Evolutionary conservation across 2,888 invertebrate genomes (phyloP).

Genomic region (Crocallis elinguaria): DNA sequence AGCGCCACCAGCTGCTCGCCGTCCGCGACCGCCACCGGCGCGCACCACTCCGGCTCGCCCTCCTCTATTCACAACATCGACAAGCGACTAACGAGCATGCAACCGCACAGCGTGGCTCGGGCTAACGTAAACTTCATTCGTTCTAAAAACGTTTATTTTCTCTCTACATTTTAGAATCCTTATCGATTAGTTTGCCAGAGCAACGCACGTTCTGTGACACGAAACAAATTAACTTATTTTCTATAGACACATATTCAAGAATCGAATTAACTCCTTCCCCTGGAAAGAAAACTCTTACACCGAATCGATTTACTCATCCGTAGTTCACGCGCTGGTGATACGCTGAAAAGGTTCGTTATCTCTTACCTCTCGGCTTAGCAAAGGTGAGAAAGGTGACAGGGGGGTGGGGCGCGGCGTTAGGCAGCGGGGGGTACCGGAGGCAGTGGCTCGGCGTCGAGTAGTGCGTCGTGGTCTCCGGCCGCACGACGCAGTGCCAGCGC

Average conservation of each 20-base stretch:
- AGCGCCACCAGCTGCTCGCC: slow-evolving; percentile 71
- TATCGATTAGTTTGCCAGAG: too few relatives aligned
- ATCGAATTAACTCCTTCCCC: too few relatives aligned
- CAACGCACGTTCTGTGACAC: too few relatives aligned
- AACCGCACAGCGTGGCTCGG: too few relatives aligned
- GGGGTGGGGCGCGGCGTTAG: slow-evolving; percentile 16
- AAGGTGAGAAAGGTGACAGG: slow-evolving; percentile 55
- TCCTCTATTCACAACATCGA: slow-evolving; percentile 41
- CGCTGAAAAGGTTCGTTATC: background rate
- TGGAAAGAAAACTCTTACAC: too few relatives aligned
- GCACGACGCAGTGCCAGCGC: slow-evolving; percentile 86
- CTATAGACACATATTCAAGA: too few relatives aligned
- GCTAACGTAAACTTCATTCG: too few relatives aligned
- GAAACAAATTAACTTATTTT: too few relatives aligned
- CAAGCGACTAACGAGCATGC: background rate
- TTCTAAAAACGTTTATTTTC: too few relatives aligned
- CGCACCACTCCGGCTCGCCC: slow-evolving; percentile 53
- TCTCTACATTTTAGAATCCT: too few relatives aligned
- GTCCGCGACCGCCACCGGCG: slow-evolving; percentile 57
- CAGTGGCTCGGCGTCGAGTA: slow-evolving; percentile 90
- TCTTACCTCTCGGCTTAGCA: slow-evolving; percentile 45
- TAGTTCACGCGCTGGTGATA: too few relatives aligned
- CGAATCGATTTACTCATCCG: too few relatives aligned
- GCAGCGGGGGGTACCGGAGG: slow-evolving; percentile 83
- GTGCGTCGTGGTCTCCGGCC: slow-evolving; percentile 82